Evolutionary conservation across 2,888 invertebrate species (phyloP).

Genomic region (Charanyca ferruginea): DNA sequence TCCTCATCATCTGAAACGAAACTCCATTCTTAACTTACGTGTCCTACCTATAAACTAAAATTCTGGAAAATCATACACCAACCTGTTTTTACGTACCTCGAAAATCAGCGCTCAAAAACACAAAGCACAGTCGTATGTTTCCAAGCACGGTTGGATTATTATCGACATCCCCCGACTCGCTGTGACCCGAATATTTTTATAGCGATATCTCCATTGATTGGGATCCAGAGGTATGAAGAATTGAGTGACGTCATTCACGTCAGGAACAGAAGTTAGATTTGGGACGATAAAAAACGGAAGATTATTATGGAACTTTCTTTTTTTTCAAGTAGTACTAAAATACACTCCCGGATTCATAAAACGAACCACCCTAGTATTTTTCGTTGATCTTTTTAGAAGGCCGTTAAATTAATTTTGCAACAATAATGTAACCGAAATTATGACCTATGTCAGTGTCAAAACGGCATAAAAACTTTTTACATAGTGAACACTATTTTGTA

Average conservation of each 20-base stretch:
- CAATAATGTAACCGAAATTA: too few species aligned
- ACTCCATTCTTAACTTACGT: too few species aligned
- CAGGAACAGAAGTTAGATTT: constrained; percentile 22
- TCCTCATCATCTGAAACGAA: too few species aligned
- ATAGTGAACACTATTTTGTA: too few species aligned
- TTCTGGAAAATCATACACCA: too few species aligned
- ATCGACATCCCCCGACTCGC: constrained; percentile 56
- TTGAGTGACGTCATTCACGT: constrained; percentile 37
- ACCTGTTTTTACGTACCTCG: neutral
- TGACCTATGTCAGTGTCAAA: too few species aligned
- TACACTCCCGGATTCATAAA: too few species aligned
- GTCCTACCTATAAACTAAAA: too few species aligned
- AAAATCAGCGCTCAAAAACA: neutral
- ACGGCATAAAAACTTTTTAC: too few species aligned
- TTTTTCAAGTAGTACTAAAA: neutral
- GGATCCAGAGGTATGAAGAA: constrained; percentile 40
- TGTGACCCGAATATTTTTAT: constrained; percentile 67
- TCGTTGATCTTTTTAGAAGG: too few species aligned
- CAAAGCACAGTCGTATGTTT: constrained; percentile 54
- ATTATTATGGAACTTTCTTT: neutral
- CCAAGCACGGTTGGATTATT: constrained; percentile 58
- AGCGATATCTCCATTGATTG: constrained; percentile 63
- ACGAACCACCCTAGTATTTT: too few species aligned
- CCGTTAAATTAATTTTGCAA: too few species aligned
- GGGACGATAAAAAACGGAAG: neutral